Conservation (phyloP, 2,888 invertebrate genomes). For the Caenorhabditis uteleia region DNA sequence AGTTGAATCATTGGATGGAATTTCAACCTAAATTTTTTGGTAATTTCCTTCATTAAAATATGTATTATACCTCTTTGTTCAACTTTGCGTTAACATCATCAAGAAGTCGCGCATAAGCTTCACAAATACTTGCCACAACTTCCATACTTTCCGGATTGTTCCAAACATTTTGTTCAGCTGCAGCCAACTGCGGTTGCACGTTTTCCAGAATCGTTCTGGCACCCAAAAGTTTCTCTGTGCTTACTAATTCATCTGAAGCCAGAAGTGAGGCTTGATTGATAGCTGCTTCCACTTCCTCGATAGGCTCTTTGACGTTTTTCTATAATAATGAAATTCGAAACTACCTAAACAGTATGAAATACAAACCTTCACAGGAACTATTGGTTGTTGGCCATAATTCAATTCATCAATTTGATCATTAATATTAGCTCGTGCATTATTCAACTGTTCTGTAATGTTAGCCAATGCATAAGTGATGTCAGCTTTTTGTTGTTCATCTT, state of each 20-base stretch:
- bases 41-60: neutral
- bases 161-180: conserved; percentile 17
- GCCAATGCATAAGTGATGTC: conserved; percentile 18
- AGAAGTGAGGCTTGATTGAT: conserved; percentile 9
- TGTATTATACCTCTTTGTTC: conserved; percentile 4
- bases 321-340: neutral
- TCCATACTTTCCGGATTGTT: conserved; percentile 19
- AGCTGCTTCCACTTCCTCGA: conserved; percentile 16
- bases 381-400: conserved; percentile 28
- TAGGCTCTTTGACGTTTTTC: conserved; percentile 12
- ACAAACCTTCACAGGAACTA: conserved; percentile 19
- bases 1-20: conserved; percentile 20
- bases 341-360: neutral
- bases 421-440: conserved; percentile 26
- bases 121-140: conserved; percentile 6
- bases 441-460: conserved; percentile 17
- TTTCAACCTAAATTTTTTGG: conserved; percentile 12
- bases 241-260: conserved; percentile 4
- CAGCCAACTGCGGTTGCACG: conserved; percentile 20
- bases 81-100: conserved; percentile 12
- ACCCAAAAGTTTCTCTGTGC: conserved; percentile 27
- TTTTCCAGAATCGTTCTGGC: conserved; percentile 18
- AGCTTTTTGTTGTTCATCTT: conserved; percentile 17
- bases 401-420: conserved; percentile 32
- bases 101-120: conserved; percentile 9